phyloP scores from a whole-genome alignment of 2,113 vertebrate genomes.

The Cyphomyrus plagiostoma region DNA sequence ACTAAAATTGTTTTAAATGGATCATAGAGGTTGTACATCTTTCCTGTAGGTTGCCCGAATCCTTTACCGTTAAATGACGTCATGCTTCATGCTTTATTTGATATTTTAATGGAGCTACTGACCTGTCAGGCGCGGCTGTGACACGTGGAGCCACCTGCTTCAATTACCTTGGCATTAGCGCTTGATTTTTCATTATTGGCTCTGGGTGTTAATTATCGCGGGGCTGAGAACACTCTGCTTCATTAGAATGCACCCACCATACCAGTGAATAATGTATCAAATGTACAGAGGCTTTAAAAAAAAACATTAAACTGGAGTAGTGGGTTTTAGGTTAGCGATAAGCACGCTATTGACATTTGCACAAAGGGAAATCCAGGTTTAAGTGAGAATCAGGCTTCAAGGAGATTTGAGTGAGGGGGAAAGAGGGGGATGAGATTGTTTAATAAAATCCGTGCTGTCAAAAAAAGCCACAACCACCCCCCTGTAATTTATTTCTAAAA shows the following conservation, averaged over 20 bases:
- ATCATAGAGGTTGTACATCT: not conserved
- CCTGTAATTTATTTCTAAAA: not conserved
- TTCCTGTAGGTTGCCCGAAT: not conserved
- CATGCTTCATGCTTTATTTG: conserved; percentile 10
- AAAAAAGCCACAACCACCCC: not conserved
- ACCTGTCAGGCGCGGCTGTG: conserved; percentile 20
- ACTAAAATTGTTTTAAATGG: not conserved
- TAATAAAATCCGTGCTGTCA: not conserved
- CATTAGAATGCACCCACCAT: conserved; percentile 38
- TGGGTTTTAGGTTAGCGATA: conserved; percentile 36
- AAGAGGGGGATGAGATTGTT: not conserved
- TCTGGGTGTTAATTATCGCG: conserved; percentile 34
- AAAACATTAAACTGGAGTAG: conserved; percentile 36
- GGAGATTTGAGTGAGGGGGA: no score
- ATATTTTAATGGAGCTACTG: conserved; percentile 11
- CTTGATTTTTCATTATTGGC: conserved; percentile 35
- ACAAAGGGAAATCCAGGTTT: conserved; percentile 11
- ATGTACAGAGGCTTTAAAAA: conserved; percentile 21
- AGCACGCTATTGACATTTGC: conserved; percentile 14
- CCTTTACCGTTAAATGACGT: not conserved
- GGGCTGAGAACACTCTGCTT: conserved; percentile 22
- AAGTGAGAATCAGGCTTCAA: not conserved
- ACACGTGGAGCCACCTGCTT: conserved; percentile 20
- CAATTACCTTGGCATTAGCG: conserved; percentile 25
- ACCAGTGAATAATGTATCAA: conserved; percentile 36